A percentile compares a stretch with the other conserved stretches of the same genome.
Evolutionary conservation across 2,888 invertebrate species (phyloP).

Genomic region (Pterostichus madidus): DNA sequence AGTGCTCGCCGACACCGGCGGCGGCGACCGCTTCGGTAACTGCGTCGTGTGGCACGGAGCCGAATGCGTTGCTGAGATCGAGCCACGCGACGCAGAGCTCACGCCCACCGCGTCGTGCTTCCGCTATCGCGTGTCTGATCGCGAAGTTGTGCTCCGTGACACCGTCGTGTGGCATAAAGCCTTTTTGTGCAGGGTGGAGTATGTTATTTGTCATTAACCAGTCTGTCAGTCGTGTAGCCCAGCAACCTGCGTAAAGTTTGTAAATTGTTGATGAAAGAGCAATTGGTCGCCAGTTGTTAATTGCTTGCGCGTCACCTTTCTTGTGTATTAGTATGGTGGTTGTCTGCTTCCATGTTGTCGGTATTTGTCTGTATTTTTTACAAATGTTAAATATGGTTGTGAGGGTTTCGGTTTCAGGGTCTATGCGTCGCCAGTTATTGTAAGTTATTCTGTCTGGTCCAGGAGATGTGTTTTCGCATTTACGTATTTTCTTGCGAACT

Average conservation of each 20-base stretch:
- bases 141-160: slow-evolving; percentile 72
- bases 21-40: slow-evolving; percentile 69
- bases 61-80: slow-evolving; percentile 75
- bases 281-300: slow-evolving; percentile 29
- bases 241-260: background rate
- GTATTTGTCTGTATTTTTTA: background rate
- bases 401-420: background rate
- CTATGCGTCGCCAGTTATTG: background rate
- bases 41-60: slow-evolving; percentile 73
- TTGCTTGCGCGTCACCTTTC: background rate
- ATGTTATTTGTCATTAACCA: slow-evolving; percentile 70
- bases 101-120: slow-evolving; percentile 68
- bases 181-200: no score
- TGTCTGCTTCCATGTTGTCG: background rate
- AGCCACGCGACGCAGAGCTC: slow-evolving; percentile 72
- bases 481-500: background rate
- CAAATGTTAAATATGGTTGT: slow-evolving; percentile 27
- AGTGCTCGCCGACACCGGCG: background rate
- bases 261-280: background rate
- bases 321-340: slow-evolving; percentile 10
- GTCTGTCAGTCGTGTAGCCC: slow-evolving; percentile 30
- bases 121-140: slow-evolving; percentile 71
- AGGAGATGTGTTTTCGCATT: background rate
- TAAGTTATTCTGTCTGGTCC: slow-evolving; percentile 12
- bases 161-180: no score